Evolutionary conservation across 2,797 vertebrate genomes (phyloP).

Genomic region (Propithecus deckenii): DNA sequence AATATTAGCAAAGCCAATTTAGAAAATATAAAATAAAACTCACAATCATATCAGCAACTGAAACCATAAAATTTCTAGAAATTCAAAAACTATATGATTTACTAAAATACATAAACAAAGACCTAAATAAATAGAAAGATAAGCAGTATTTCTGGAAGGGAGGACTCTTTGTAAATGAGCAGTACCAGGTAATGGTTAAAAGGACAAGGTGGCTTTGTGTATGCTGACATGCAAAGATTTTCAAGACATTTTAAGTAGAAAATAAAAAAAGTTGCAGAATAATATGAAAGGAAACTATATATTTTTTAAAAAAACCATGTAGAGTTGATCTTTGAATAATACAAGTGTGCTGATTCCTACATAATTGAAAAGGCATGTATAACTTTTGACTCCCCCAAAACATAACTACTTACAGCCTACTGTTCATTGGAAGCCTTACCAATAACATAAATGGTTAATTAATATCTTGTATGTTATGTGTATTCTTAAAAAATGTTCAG

Average conservation of each 20-base stretch:
- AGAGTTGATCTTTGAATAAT: background rate
- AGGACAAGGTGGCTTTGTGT: background rate
- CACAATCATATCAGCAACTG: background rate
- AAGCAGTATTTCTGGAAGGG: background rate
- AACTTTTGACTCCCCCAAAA: background rate
- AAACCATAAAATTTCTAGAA: background rate
- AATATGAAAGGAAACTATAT: background rate
- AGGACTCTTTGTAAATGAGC: background rate
- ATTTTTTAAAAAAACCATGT: background rate
- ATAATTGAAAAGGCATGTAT: background rate
- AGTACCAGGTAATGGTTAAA: background rate
- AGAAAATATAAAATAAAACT: slow-evolving; percentile 12
- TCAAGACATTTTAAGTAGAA: background rate
- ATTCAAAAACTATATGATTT: background rate
- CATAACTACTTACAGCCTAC: no score
- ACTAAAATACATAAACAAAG: background rate
- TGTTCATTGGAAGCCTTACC: background rate
- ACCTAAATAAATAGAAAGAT: background rate
- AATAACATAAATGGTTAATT: background rate
- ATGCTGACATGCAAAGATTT: background rate
- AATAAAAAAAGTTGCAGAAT: background rate
- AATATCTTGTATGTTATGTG: background rate
- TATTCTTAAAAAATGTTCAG: background rate
- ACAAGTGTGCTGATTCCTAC: no score
- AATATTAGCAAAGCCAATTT: background rate